These are phyloP conservation scores for Bombycilla garrulus DNA, from an alignment of 2,113 vertebrate species.

Conservation along the genomic window DNA sequence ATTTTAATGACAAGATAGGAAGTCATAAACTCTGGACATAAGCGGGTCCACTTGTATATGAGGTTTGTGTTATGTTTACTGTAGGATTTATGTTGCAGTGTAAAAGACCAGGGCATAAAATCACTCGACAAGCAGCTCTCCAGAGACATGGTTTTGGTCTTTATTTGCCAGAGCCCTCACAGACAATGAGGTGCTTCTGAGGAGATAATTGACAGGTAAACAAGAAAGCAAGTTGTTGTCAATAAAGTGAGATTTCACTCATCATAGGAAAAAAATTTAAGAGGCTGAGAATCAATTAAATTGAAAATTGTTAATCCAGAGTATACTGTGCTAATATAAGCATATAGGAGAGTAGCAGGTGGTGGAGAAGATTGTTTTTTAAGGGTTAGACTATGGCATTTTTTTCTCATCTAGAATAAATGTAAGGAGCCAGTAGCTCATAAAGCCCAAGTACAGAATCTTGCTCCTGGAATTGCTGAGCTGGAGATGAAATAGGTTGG, in stretches of 20 bases:
- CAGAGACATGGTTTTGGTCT: neutral
- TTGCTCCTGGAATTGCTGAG: neutral
- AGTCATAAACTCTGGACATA: neutral
- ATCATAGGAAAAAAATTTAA: neutral
- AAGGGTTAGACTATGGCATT: neutral
- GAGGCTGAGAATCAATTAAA: neutral
- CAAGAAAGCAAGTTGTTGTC: neutral
- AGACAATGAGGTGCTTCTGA: neutral
- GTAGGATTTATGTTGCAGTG: neutral
- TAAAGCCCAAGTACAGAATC: neutral
- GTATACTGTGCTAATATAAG: neutral
- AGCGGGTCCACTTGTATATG: neutral
- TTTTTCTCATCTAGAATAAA: neutral
- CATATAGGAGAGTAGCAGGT: neutral
- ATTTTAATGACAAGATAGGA: neutral
- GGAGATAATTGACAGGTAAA: neutral
- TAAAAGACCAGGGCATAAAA: neutral
- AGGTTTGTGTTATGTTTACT: neutral
- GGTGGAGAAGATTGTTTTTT: neutral
- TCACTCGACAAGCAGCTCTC: neutral
- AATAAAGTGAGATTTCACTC: neutral
- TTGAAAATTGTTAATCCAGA: neutral
- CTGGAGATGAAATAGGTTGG: neutral
- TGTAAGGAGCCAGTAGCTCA: neutral
- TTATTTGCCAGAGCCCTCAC: neutral